Conservation (phyloP, 1,140 invertebrate species). For the Danaus plexippus region DNA sequence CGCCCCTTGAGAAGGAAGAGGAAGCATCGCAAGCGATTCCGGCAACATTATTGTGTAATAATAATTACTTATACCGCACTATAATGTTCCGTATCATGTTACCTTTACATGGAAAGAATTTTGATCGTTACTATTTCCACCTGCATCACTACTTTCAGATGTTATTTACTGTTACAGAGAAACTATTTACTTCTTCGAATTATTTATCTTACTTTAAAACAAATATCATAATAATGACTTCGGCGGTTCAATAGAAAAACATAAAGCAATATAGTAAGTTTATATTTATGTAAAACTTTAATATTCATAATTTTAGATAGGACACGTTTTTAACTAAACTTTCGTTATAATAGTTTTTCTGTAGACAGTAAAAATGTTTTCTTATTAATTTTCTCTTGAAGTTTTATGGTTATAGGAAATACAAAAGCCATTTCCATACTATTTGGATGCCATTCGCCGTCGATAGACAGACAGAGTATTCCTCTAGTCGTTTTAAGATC, state of each 20-base stretch:
- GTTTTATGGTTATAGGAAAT: background rate
- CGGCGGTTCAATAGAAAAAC: no score
- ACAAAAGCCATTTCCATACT: slow-evolving; percentile 25
- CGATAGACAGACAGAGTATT: slow-evolving; percentile 41
- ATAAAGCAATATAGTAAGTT: no score
- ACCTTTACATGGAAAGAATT: slow-evolving; percentile 26
- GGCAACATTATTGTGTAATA: slow-evolving; percentile 55
- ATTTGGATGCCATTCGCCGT: slow-evolving; percentile 12
- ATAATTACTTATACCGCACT: slow-evolving; percentile 58
- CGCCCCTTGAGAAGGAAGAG: slow-evolving; percentile 35
- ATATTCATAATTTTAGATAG: no score
- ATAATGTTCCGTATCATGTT: slow-evolving; percentile 35
- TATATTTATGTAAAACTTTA: no score
- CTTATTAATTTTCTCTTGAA: background rate
- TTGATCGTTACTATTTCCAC: slow-evolving; percentile 12
- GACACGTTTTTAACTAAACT: no score
- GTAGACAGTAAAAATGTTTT: slow-evolving; percentile 27
- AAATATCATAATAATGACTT: no score
- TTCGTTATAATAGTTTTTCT: background rate
- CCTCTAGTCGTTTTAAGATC: slow-evolving; percentile 45
- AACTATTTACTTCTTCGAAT: no score
- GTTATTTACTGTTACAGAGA: no score
- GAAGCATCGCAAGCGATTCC: slow-evolving; percentile 45
- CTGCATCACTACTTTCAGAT: slow-evolving; percentile 7
- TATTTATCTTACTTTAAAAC: no score